Evolutionary conservation across 2,113 vertebrate species (phyloP).

Genomic region (Phaetusa simplex): DNA sequence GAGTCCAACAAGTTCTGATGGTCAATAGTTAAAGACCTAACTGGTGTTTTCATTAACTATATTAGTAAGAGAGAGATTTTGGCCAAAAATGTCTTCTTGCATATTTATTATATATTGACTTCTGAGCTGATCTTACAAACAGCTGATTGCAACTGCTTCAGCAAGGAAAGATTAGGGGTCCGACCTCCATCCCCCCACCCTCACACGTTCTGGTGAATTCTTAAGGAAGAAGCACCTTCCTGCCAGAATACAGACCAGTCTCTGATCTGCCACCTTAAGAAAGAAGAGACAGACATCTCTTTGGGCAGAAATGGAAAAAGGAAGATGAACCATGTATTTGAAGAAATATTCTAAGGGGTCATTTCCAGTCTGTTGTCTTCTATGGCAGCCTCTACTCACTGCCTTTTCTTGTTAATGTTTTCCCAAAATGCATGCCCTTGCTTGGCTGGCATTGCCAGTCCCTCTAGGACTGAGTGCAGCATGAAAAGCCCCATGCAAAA

Average conservation of each 20-base stretch:
- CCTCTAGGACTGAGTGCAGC: background rate
- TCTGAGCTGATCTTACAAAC: background rate
- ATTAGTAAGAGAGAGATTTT: background rate
- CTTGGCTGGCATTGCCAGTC: background rate
- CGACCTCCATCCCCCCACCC: fast-evolving
- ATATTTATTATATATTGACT: background rate
- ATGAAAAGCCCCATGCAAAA: background rate
- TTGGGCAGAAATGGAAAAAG: background rate
- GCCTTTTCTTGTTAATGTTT: background rate
- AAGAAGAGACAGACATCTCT: background rate
- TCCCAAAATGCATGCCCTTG: background rate
- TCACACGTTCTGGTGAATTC: background rate
- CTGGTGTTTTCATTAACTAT: background rate
- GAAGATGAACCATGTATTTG: background rate
- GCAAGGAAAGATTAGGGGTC: background rate
- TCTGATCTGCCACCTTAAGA: background rate
- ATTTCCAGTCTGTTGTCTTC: background rate
- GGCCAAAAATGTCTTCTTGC: background rate
- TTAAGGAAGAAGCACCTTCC: background rate
- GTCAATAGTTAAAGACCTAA: background rate
- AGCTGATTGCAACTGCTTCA: background rate
- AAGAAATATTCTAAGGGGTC: background rate
- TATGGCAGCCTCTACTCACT: background rate
- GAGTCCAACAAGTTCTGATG: background rate
- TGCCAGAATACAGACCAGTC: background rate